phyloP scores from a whole-genome alignment of 2,797 vertebrate genomes.

The Acipenser oxyrinchus region DNA sequence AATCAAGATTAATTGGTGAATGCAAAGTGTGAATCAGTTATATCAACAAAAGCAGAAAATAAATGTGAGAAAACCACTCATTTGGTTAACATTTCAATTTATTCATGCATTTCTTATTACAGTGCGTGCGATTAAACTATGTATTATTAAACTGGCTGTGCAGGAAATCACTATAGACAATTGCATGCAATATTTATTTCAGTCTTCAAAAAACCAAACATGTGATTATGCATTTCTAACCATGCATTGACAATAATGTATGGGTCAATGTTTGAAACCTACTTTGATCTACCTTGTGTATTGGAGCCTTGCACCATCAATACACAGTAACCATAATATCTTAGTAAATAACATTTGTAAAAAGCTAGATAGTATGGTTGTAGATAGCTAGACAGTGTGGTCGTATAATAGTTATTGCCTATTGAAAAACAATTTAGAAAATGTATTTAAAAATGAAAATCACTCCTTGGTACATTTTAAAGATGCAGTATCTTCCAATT shows the following conservation, averaged over 20 bases:
- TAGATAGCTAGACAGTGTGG: background rate
- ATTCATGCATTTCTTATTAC: conserved; percentile 60
- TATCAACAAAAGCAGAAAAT: conserved; percentile 86
- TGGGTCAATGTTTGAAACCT: background rate
- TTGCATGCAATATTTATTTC: conserved; percentile 51
- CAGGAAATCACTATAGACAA: conserved; percentile 43
- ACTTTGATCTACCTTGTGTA: background rate
- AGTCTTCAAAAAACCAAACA: conserved; percentile 41
- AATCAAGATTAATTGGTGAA: conserved; percentile 95
- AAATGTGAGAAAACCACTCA: conserved; percentile 53
- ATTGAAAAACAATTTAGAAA: conserved; percentile 47
- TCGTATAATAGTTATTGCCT: conserved; percentile 28
- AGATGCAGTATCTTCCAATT: conserved; percentile 72
- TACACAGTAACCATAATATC: background rate
- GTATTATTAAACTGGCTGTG: conserved; percentile 25
- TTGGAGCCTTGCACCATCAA: background rate
- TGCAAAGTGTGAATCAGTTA: conserved; percentile 87
- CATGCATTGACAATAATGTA: conserved; percentile 38
- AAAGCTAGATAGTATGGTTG: background rate
- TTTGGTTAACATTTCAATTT: conserved; percentile 57
- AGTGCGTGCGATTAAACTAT: conserved; percentile 60
- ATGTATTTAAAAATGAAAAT: conserved; percentile 29
- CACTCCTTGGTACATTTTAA: conserved; percentile 59
- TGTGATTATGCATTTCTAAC: conserved; percentile 44
- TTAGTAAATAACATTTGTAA: background rate